Percentiles rank a stretch among this genome's conserved stretches.
Conservation (phyloP, 2,888 invertebrate genomes). For the Galeruca laticollis region DNA sequence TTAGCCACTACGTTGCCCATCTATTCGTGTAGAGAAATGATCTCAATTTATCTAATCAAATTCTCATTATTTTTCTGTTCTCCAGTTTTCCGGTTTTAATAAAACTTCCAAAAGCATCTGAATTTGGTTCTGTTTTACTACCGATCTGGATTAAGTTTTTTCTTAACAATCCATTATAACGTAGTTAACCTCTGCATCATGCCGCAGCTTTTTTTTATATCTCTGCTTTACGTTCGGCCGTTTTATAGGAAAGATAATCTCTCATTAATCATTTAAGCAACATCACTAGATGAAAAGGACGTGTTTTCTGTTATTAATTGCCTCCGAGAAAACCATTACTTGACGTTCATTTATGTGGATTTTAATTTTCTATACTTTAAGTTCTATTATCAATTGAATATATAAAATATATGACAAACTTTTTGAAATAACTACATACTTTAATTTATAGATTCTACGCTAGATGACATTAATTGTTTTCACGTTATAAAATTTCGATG, state of each 20-base stretch:
- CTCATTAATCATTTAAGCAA: conserved; percentile 13
- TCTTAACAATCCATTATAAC: background rate
- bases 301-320: conserved; percentile 9
- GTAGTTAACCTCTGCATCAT: conserved; percentile 1
- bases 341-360: background rate
- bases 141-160: background rate
- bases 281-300: conserved; percentile 4
- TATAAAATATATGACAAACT: too few relatives aligned
- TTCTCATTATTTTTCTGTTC: background rate
- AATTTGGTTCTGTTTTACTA: background rate
- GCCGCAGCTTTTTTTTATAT: background rate
- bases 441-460: too few relatives aligned
- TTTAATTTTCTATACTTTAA: background rate
- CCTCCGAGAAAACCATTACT: conserved; percentile 1
- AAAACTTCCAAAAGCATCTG: background rate
- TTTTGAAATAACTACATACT: too few relatives aligned
- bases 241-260: conserved; percentile 4
- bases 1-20: too few relatives aligned
- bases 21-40: background rate
- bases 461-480: too few relatives aligned
- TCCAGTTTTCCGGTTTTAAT: background rate
- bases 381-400: background rate
- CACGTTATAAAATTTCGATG: too few relatives aligned
- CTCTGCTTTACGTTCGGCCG: background rate
- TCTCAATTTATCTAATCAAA: background rate